Evolutionary conservation across 2,888 invertebrate species (phyloP).

Genomic region (Maniola hyperantus): DNA sequence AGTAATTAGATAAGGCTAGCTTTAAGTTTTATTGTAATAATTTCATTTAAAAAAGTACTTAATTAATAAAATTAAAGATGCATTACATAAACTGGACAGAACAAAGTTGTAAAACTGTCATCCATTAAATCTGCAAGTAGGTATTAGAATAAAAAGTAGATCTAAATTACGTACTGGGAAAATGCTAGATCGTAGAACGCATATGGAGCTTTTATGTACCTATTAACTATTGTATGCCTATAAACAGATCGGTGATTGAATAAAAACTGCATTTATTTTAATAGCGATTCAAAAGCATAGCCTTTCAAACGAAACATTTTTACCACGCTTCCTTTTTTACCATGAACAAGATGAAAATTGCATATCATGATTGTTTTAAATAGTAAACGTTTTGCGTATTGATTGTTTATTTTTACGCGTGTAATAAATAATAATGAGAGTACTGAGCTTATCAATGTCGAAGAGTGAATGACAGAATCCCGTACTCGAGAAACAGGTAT

Average conservation of each 20-base stretch:
- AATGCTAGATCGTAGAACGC: neutral
- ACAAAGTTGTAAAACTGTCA: too few relatives aligned
- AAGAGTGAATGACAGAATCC: constrained; percentile 19
- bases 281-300: constrained; percentile 16
- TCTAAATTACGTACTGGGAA: neutral
- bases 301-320: constrained; percentile 17
- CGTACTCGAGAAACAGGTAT: neutral
- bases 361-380: constrained; percentile 28
- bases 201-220: neutral
- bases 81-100: too few relatives aligned
- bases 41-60: too few relatives aligned
- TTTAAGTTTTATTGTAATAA: too few relatives aligned
- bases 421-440: constrained; percentile 21
- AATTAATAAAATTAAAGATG: too few relatives aligned
- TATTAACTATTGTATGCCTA: constrained; percentile 4
- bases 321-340: constrained; percentile 22
- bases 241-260: constrained; percentile 18
- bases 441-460: constrained; percentile 18
- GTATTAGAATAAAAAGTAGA: constrained; percentile 1
- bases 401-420: constrained; percentile 13
- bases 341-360: constrained; percentile 22
- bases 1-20: too few relatives aligned
- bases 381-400: constrained; percentile 22
- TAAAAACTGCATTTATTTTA: constrained; percentile 25
- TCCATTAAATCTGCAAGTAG: too few relatives aligned